Evolutionary conservation across 2,113 vertebrate genomes (phyloP).

Genomic region (Cyanistes caeruleus): DNA sequence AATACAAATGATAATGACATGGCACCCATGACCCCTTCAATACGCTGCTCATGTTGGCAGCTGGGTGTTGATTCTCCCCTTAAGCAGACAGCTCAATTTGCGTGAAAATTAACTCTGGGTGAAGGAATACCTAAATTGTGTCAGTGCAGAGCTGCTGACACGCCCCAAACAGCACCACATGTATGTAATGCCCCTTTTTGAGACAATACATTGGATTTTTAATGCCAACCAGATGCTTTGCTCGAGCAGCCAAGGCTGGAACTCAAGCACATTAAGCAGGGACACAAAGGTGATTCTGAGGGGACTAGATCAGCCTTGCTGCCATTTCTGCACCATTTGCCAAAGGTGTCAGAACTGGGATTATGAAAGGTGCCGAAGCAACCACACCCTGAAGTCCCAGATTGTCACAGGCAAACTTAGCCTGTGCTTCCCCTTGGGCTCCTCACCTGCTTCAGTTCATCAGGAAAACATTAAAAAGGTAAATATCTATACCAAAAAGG

Average conservation of each 20-base stretch:
- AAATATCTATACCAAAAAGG: not conserved
- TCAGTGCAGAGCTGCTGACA: not conserved
- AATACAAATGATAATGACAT: conserved; percentile 9
- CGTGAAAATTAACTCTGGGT: conserved; percentile 38
- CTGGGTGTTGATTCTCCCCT: conserved; percentile 51
- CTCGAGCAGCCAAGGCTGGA: not conserved
- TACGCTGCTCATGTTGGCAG: not conserved
- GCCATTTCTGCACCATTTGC: not conserved
- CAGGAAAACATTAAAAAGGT: not conserved
- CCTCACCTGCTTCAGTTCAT: not conserved
- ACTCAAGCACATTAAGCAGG: not conserved
- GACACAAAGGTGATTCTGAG: not conserved
- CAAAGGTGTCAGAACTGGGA: not conserved
- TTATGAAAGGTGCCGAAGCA: fast-evolving
- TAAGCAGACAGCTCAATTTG: conserved; percentile 43
- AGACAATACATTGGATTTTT: not conserved
- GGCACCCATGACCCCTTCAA: not conserved
- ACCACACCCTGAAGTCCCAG: not conserved
- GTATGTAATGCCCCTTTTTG: not conserved
- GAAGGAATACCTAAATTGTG: not conserved
- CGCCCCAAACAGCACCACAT: not conserved
- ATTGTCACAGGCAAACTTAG: fast-evolving
- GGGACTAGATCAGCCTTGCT: not conserved
- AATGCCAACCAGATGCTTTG: fast-evolving
- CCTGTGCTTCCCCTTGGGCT: fast-evolving